Evolutionary conservation across 2,888 invertebrate genomes (phyloP).

Genomic region (Hypolimnas misippus): DNA sequence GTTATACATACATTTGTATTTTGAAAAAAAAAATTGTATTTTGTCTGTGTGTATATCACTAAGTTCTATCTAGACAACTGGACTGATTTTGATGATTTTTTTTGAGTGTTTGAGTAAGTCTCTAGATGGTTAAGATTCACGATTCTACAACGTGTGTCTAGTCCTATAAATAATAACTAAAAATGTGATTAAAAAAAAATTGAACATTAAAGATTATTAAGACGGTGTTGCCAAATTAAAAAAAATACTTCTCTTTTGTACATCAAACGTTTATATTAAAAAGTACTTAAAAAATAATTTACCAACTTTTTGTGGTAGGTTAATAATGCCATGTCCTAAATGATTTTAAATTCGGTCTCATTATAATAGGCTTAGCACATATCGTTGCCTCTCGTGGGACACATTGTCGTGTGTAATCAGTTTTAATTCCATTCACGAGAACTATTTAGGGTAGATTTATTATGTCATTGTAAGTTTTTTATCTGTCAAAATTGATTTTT

Average conservation of each 20-base stretch:
- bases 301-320: background rate
- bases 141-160: no score
- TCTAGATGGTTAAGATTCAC: no score
- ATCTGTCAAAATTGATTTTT: background rate
- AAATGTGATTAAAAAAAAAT: background rate
- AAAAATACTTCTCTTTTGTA: background rate
- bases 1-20: no score
- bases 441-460: background rate
- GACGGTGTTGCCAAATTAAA: background rate
- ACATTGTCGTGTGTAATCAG: constrained; percentile 6
- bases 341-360: background rate
- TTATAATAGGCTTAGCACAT: constrained; percentile 48
- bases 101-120: no score
- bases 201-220: background rate
- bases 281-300: background rate
- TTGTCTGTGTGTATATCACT: no score
- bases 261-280: background rate
- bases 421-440: constrained; percentile 10
- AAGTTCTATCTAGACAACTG: no score
- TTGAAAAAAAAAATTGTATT: no score
- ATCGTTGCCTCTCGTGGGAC: constrained; percentile 58
- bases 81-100: no score
- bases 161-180: no score
- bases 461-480: constrained; percentile 9
- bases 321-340: background rate